phyloP scores from a whole-genome alignment of 2,888 invertebrate genomes.

The Heliothis peltigera region DNA sequence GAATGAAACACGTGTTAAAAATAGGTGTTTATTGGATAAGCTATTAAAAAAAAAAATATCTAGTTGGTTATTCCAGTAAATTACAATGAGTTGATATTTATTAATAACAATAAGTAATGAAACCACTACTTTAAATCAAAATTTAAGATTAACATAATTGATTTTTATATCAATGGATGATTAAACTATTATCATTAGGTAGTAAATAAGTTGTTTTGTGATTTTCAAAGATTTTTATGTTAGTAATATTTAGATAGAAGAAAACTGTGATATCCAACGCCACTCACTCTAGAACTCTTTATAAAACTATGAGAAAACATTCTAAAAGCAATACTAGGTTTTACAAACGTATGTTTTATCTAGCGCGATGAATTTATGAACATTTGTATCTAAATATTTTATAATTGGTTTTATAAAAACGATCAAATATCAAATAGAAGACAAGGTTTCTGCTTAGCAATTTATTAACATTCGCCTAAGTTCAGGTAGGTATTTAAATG shows the following conservation, averaged over 20 bases:
- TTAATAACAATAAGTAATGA: conserved; percentile 17
- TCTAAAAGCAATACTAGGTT: conserved; percentile 56
- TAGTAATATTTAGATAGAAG: conserved; percentile 17
- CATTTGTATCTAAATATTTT: conserved; percentile 48
- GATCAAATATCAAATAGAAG: conserved; percentile 65
- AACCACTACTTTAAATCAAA: conserved; percentile 21
- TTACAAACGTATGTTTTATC: conserved; percentile 41
- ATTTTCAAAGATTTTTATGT: conserved; percentile 22
- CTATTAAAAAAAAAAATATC: conserved; percentile 50
- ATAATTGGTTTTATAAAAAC: conserved; percentile 57
- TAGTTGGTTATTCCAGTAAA: conserved; percentile 30
- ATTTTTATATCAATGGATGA: neutral
- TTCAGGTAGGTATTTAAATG: conserved; percentile 51
- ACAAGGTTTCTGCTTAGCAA: conserved; percentile 81
- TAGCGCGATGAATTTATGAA: conserved; percentile 54
- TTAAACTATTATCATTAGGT: conserved; percentile 7
- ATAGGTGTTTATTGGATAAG: conserved; percentile 35
- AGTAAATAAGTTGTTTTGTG: conserved; percentile 3
- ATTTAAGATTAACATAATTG: conserved; percentile 1
- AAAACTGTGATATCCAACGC: conserved; percentile 2
- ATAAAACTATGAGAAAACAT: conserved; percentile 49
- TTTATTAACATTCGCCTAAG: conserved; percentile 41
- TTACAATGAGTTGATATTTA: conserved; percentile 7
- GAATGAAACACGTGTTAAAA: conserved; percentile 38
- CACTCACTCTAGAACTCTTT: conserved; percentile 35